These are phyloP conservation scores for Pogonognathellus flavescens DNA, from an alignment of 1,140 invertebrate species.

Conservation along the genomic window DNA sequence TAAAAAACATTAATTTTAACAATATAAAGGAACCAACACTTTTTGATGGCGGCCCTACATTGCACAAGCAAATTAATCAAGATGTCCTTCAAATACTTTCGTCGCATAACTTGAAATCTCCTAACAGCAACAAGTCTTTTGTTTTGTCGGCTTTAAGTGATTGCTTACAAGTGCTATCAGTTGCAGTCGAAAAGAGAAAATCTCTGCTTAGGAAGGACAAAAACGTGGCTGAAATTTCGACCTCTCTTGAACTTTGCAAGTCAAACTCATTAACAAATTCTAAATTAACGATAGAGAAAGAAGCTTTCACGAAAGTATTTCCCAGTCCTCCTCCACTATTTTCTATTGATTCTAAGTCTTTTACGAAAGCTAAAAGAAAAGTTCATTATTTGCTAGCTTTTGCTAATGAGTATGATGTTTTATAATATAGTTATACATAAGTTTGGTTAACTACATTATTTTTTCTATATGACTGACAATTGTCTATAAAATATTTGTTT, in stretches of 20 bases:
- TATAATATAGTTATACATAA: neutral
- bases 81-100: constrained; percentile 53
- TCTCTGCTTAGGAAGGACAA: neutral
- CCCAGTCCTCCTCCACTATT: neutral
- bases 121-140: constrained; percentile 31
- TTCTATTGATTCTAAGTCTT: constrained; percentile 9
- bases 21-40: constrained; percentile 46
- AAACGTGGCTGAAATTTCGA: neutral
- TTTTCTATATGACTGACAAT: no score
- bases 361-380: constrained; percentile 50
- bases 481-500: no score
- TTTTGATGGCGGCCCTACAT: constrained; percentile 54
- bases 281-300: neutral
- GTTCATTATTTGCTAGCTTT: constrained; percentile 53
- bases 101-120: constrained; percentile 14
- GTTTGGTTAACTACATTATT: neutral
- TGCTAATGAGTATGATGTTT: constrained; percentile 56
- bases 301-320: neutral
- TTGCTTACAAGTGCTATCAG: constrained; percentile 20
- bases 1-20: constrained; percentile 17
- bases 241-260: neutral
- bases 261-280: neutral
- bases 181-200: neutral
- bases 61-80: constrained; percentile 36
- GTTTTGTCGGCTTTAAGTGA: constrained; percentile 58